A percentile compares a stretch with the other conserved stretches of the same genome.
Evolutionary conservation across 2,888 invertebrate species (phyloP).

Genomic region (Ormyrus thymus): DNA sequence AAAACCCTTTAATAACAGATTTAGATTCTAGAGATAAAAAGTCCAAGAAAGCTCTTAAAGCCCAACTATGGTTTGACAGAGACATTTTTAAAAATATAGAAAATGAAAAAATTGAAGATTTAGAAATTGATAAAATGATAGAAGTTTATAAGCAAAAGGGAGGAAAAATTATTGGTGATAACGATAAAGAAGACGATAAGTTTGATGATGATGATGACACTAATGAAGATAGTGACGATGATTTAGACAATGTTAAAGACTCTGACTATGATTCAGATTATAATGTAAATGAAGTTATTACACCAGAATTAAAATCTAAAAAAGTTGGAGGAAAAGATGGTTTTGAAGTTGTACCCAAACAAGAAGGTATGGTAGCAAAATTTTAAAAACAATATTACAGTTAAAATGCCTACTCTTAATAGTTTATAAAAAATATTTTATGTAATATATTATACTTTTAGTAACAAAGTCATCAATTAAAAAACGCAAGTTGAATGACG

Average conservation of each 20-base stretch:
- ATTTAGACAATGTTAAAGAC: conserved; percentile 25
- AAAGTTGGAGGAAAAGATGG: conserved; percentile 77
- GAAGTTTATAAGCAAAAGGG: conserved; percentile 85
- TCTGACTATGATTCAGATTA: conserved; percentile 74
- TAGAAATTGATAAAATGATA: conserved; percentile 88
- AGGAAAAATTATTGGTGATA: conserved; percentile 74
- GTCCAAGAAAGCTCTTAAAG: conserved; percentile 84
- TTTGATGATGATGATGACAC: conserved; percentile 53
- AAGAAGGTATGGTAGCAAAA: conserved; percentile 74
- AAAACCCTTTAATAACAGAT: conserved; percentile 84
- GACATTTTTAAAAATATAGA: conserved; percentile 88
- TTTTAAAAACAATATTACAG: conserved; percentile 60
- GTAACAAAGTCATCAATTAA: conserved; percentile 59
- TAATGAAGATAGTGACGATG: conserved; percentile 50
- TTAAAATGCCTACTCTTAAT: conserved; percentile 1
- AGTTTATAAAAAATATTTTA: conserved; percentile 7
- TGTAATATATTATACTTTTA: conserved; percentile 22
- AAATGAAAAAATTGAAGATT: conserved; percentile 90
- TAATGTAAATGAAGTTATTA: conserved; percentile 73
- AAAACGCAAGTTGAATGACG: conserved; percentile 85
- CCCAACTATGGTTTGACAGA: conserved; percentile 91
- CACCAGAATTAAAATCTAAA: conserved; percentile 61
- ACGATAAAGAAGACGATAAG: conserved; percentile 50
- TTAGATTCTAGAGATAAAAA: conserved; percentile 86
- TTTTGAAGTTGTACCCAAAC: conserved; percentile 82